Percentiles rank a stretch among this genome's conserved stretches.
Conservation (phyloP, 2,888 invertebrate genomes). For the Lasioglossum figueresi region DNA sequence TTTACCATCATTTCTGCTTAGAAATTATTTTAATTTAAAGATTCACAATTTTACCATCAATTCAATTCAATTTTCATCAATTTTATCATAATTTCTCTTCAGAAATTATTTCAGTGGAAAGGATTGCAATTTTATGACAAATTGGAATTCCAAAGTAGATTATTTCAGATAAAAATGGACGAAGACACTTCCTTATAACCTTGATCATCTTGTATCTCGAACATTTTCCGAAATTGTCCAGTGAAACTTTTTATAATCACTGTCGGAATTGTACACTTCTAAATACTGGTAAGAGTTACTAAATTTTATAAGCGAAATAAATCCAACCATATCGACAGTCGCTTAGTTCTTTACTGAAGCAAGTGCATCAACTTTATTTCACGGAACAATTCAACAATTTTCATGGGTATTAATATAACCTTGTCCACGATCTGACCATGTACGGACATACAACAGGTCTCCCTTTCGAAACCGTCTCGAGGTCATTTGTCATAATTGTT, state of each 20-base stretch:
- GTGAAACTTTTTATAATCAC: neutral
- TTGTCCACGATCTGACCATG: neutral
- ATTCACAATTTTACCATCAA: too few species aligned
- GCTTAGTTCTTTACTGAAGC: neutral
- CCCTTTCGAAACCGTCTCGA: conserved; percentile 7
- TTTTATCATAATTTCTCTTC: too few species aligned
- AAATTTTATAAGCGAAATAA: neutral
- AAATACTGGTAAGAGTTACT: neutral
- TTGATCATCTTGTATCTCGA: too few species aligned
- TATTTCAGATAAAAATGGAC: neutral
- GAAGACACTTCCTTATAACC: conserved; percentile 62
- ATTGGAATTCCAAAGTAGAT: neutral
- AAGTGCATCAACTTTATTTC: neutral
- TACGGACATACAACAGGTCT: neutral
- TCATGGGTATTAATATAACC: neutral
- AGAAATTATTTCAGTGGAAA: too few species aligned
- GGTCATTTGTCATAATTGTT: conserved; percentile 8
- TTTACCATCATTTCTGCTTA: too few species aligned
- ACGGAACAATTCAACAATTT: neutral
- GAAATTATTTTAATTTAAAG: too few species aligned
- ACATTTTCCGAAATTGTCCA: neutral
- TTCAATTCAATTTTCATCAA: too few species aligned
- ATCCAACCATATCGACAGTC: neutral
- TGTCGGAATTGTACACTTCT: neutral
- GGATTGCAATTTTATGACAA: neutral